These are phyloP conservation scores for Peromyscus attwateri DNA, from an alignment of 2,797 vertebrate genomes.

Conservation along the genomic window DNA sequence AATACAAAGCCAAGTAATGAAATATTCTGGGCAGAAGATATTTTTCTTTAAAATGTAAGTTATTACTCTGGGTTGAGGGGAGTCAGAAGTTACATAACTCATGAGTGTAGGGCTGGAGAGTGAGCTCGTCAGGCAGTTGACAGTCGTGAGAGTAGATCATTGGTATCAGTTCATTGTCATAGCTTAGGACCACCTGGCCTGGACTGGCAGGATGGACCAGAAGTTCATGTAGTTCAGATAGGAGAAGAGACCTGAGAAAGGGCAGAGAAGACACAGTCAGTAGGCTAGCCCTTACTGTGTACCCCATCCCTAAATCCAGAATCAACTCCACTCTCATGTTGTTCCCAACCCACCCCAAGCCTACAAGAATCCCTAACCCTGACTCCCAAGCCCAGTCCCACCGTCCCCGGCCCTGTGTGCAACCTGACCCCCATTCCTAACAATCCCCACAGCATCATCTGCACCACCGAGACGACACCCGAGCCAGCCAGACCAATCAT, in stretches of 20 bases:
- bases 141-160: not conserved
- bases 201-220: constrained; percentile 68
- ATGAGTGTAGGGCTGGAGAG: not conserved
- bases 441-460: not conserved
- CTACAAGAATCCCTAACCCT: not conserved
- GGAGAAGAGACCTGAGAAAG: constrained; percentile 72
- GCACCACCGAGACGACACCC: not conserved
- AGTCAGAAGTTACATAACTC: not conserved
- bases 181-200: constrained; percentile 61
- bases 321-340: not conserved
- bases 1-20: not conserved
- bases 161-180: fast-evolving
- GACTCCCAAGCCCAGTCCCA: no score
- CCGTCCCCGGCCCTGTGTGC: not conserved
- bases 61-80: constrained; percentile 12
- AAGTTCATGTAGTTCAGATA: constrained; percentile 80
- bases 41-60: constrained; percentile 49
- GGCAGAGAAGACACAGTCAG: not conserved
- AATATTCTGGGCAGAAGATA: constrained; percentile 27
- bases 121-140: not conserved
- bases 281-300: no score
- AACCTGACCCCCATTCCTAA: not conserved
- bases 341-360: not conserved
- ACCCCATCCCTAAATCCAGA: not conserved
- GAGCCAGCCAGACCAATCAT: constrained; percentile 68